Evolutionary conservation across 2,797 vertebrate species (phyloP).

Genomic region (Linurgus olivaceus): DNA sequence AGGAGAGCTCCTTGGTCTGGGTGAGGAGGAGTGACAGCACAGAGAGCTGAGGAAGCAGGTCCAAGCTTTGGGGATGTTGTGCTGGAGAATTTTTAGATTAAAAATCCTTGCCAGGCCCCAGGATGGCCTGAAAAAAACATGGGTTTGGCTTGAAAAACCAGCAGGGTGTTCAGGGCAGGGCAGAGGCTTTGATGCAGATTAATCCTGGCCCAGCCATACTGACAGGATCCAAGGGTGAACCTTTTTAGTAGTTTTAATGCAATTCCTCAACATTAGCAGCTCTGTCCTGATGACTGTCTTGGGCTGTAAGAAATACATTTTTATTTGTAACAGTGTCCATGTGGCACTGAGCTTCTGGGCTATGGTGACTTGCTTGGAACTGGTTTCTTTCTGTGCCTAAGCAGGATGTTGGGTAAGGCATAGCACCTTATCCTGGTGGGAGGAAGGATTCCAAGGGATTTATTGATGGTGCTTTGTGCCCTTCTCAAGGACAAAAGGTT

Average conservation of each 20-base stretch:
- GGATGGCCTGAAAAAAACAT: neutral
- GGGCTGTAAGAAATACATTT: neutral
- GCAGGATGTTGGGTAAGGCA: neutral
- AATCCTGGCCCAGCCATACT: neutral
- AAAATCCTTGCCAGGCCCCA: neutral
- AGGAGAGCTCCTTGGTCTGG: rapidly evolving
- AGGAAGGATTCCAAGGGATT: neutral
- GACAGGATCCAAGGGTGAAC: neutral
- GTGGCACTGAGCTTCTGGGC: neutral
- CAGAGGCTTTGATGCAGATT: neutral
- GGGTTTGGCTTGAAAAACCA: neutral
- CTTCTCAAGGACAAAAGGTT: neutral
- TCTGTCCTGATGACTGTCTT: neutral
- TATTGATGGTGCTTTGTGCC: neutral
- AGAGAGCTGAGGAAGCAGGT: neutral
- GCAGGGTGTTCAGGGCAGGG: neutral
- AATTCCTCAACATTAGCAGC: neutral
- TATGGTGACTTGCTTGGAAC: neutral
- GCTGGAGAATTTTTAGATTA: neutral
- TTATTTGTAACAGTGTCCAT: neutral
- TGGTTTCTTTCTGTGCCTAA: neutral
- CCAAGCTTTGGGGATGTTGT: neutral
- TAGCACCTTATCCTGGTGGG: neutral
- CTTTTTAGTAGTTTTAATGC: neutral
- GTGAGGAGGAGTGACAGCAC: neutral